A percentile compares a stretch with the other conserved stretches of the same genome.
phyloP scores from a whole-genome alignment of 2,113 vertebrate genomes.

The Calidris pugnax region DNA sequence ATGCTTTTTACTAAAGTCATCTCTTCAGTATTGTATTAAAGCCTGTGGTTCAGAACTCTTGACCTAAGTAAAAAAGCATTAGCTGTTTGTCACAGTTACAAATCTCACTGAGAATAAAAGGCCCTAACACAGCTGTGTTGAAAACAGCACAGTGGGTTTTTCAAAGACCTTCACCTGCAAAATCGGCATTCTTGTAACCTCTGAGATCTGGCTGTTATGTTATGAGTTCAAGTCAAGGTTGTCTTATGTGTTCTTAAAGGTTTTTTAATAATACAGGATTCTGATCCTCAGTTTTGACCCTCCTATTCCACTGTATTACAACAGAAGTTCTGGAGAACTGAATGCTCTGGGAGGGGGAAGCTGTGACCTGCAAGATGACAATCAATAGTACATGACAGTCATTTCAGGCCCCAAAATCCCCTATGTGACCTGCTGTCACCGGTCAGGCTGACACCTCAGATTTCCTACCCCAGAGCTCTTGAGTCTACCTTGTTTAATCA shows the following conservation, averaged over 20 bases:
- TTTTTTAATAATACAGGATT: not conserved
- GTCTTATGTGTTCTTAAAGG: not conserved
- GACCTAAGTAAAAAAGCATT: not conserved
- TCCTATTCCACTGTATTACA: not conserved
- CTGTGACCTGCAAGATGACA: not conserved
- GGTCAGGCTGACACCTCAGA: not conserved
- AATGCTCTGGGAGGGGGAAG: not conserved
- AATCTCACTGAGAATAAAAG: not conserved
- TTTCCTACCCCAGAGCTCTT: not conserved
- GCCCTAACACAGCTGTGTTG: not conserved
- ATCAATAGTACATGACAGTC: not conserved
- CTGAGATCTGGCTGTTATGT: not conserved
- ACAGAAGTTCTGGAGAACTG: not conserved
- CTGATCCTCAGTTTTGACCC: not conserved
- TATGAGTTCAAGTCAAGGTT: not conserved
- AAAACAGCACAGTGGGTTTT: not conserved
- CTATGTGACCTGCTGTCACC: not conserved
- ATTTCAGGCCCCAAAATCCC: not conserved
- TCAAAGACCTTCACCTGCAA: conserved; percentile 1
- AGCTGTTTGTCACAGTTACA: not conserved
- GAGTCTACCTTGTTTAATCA: not conserved
- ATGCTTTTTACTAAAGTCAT: not conserved
- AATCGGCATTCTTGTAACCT: not conserved
- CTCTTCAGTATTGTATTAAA: not conserved
- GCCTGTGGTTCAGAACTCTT: not conserved